phyloP scores from a whole-genome alignment of 2,113 vertebrate species.

The Corvus moneduloides region DNA sequence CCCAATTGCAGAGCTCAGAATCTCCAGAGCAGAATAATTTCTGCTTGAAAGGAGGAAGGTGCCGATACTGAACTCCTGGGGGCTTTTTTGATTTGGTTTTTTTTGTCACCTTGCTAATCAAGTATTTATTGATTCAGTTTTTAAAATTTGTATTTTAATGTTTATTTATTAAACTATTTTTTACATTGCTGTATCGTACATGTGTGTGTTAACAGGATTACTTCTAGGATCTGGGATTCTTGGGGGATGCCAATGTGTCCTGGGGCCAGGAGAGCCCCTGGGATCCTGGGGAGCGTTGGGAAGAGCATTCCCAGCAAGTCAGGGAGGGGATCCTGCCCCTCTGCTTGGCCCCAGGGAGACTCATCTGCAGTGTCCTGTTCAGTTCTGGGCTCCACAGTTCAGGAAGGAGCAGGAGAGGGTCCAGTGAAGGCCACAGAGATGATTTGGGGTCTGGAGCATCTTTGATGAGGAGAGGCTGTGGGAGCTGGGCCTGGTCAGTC shows the following conservation, averaged over 20 bases:
- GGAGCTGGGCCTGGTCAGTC: neutral
- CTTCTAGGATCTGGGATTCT: neutral
- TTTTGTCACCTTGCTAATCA: rapidly evolving
- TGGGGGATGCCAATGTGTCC: neutral
- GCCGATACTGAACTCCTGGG: neutral
- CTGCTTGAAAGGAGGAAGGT: neutral
- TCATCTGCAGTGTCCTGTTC: neutral
- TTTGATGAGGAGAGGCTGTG: neutral
- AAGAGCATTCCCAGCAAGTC: neutral
- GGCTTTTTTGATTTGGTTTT: neutral
- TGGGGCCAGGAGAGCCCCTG: neutral
- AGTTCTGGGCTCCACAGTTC: neutral
- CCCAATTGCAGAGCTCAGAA: neutral
- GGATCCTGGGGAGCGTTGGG: neutral
- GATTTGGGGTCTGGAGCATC: neutral
- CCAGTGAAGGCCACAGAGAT: neutral
- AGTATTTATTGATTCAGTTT: neutral
- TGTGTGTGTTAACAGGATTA: neutral
- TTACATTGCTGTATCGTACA: neutral
- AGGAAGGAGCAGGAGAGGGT: neutral
- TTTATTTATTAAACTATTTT: no score
- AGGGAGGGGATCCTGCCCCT: neutral
- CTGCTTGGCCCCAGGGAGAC: neutral
- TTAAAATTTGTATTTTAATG: no score
- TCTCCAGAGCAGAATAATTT: neutral